These are phyloP conservation scores for Tenthredo livida DNA, from an alignment of 2,888 invertebrate species.

Conservation along the genomic window DNA sequence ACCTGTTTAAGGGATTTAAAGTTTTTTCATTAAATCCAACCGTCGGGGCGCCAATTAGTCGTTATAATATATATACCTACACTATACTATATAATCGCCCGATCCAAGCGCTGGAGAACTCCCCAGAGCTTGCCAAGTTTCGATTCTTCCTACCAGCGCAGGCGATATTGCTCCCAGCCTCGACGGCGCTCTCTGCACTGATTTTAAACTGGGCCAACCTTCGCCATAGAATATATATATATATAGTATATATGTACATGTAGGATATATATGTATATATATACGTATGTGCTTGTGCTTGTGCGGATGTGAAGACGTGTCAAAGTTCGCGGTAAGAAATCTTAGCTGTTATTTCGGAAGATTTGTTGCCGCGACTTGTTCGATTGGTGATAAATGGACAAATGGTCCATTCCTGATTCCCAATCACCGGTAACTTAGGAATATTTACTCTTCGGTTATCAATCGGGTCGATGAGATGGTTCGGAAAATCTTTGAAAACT, in stretches of 20 bases:
- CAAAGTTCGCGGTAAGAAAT: neutral
- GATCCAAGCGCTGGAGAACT: slow-evolving; percentile 5
- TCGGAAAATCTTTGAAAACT: neutral
- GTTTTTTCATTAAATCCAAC: slow-evolving; percentile 27
- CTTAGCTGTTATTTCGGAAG: neutral
- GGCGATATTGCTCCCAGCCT: slow-evolving; percentile 27
- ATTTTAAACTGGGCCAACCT: slow-evolving; percentile 28
- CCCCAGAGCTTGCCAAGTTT: slow-evolving; percentile 36
- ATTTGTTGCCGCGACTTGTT: neutral
- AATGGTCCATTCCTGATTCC: neutral
- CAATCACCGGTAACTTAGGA: neutral
- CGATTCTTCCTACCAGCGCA: slow-evolving; percentile 33
- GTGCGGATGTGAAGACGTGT: neutral
- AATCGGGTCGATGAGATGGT: neutral
- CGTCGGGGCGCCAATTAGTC: slow-evolving; percentile 24
- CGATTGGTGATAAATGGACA: neutral
- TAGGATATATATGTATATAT: neutral
- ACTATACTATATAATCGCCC: neutral
- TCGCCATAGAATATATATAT: neutral
- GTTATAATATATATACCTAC: slow-evolving; percentile 21
- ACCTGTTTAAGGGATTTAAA: neutral
- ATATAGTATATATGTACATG: no score
- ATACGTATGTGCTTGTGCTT: neutral
- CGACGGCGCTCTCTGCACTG: slow-evolving; percentile 20
- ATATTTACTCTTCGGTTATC: neutral